Conservation (phyloP, 2,113 vertebrate species). For the Leptobrachium leishanense region DNA sequence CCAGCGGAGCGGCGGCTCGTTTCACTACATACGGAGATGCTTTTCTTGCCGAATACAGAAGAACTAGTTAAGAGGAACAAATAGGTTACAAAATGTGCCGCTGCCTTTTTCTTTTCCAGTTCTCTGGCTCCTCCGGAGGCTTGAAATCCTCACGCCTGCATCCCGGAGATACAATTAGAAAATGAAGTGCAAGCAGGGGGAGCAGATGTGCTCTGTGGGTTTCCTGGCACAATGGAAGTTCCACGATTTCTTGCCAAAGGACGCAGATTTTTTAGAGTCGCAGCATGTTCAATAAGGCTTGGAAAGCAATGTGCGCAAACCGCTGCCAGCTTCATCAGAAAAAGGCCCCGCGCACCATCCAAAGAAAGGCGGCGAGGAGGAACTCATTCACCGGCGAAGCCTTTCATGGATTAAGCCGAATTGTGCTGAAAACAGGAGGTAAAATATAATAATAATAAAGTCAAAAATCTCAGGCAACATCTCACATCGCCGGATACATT, state of each 20-base stretch:
- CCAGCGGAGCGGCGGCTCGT: not conserved
- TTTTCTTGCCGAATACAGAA: constrained; percentile 17
- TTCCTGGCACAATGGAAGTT: constrained; percentile 29
- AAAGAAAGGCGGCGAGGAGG: constrained; percentile 10
- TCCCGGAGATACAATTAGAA: constrained; percentile 45
- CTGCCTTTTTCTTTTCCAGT: not conserved
- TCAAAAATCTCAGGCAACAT: not conserved
- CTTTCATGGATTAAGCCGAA: constrained; percentile 42
- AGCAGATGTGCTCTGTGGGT: constrained; percentile 45
- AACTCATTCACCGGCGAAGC: constrained; percentile 29
- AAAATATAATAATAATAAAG: too few relatives aligned
- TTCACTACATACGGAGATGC: constrained; percentile 6
- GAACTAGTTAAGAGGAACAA: constrained; percentile 41
- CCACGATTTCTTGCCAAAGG: constrained; percentile 25
- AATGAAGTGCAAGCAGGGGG: constrained; percentile 35
- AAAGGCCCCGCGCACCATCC: not conserved
- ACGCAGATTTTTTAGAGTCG: constrained; percentile 45
- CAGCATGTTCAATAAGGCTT: constrained; percentile 34
- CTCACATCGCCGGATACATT: constrained; percentile 19
- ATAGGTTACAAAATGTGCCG: constrained; percentile 37
- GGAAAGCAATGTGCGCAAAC: constrained; percentile 25
- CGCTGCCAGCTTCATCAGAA: constrained; percentile 32
- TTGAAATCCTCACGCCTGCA: constrained; percentile 41
- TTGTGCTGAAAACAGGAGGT: constrained; percentile 24
- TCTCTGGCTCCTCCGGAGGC: constrained; percentile 14